These are phyloP conservation scores for Chrysolina americana DNA, from an alignment of 2,888 invertebrate genomes.

Conservation along the genomic window DNA sequence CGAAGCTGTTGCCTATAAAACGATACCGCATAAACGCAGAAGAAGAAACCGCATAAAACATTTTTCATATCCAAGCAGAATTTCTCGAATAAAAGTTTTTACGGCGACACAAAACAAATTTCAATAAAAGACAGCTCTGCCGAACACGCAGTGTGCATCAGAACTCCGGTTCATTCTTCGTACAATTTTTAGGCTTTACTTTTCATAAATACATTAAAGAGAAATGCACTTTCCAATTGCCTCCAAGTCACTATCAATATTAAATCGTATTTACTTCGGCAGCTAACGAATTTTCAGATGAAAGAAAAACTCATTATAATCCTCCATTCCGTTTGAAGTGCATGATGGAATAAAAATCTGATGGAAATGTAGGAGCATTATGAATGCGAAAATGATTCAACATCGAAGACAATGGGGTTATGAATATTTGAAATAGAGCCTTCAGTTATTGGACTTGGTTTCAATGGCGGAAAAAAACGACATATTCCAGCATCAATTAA, in stretches of 20 bases:
- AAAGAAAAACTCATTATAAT: constrained; percentile 31
- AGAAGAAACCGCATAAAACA: constrained; percentile 45
- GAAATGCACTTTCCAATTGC: constrained; percentile 28
- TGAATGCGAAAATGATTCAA: not conserved
- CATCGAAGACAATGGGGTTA: not conserved
- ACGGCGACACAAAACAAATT: constrained; percentile 57
- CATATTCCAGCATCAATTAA: too few species aligned
- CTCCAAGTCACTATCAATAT: constrained; percentile 31
- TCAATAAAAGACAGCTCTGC: constrained; percentile 56
- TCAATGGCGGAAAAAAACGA: too few species aligned
- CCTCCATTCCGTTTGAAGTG: constrained; percentile 28
- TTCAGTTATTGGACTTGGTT: not conserved
- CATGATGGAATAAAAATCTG: constrained; percentile 3
- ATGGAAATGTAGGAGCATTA: not conserved
- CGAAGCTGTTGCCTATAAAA: constrained; percentile 45
- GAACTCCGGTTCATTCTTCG: constrained; percentile 7
- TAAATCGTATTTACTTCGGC: constrained; percentile 34
- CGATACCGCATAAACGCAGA: constrained; percentile 37
- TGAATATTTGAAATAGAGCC: not conserved
- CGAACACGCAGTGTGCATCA: constrained; percentile 6
- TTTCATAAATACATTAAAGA: constrained; percentile 46
- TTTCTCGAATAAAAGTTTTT: constrained; percentile 53
- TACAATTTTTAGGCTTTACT: constrained; percentile 40
- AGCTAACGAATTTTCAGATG: constrained; percentile 20
- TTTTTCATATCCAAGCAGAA: constrained; percentile 48